Evolutionary conservation across 2,888 invertebrate genomes (phyloP).

Genomic region (Heterodera filipjevi): DNA sequence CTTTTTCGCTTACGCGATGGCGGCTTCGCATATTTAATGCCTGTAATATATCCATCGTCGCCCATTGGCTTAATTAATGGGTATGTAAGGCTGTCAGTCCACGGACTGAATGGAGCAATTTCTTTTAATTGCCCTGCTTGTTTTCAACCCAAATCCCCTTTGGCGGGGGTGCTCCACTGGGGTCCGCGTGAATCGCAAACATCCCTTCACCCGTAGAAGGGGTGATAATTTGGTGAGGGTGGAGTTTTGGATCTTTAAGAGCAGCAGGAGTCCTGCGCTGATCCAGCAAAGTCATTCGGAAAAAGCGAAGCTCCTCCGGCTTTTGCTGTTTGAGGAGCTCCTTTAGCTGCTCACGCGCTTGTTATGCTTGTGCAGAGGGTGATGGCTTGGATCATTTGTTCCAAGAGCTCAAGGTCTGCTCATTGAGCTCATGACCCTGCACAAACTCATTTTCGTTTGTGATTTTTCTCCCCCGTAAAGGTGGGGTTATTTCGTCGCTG

Average conservation of each 20-base stretch:
- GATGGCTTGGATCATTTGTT: too few relatives aligned
- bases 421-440: too few relatives aligned
- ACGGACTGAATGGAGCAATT: not conserved
- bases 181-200: slow-evolving; percentile 6
- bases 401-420: too few relatives aligned
- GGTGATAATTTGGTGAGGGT: slow-evolving; percentile 1
- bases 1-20: slow-evolving; percentile 3
- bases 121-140: not conserved
- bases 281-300: too few relatives aligned
- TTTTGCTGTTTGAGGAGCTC: too few relatives aligned
- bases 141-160: not conserved
- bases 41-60: slow-evolving; percentile 3
- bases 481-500: too few relatives aligned
- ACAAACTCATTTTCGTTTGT: too few relatives aligned
- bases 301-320: too few relatives aligned
- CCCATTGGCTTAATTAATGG: slow-evolving; percentile 8
- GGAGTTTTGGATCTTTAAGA: too few relatives aligned
- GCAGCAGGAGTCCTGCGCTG: not conserved
- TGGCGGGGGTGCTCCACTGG: not conserved
- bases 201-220: slow-evolving; percentile 8
- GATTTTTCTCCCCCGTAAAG: too few relatives aligned
- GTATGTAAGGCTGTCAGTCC: slow-evolving; percentile 6
- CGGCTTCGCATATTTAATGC: not conserved
- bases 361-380: too few relatives aligned
- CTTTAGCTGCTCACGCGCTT: not conserved